phyloP scores from a whole-genome alignment of 2,888 invertebrate species.

The Drosophila colorata region DNA sequence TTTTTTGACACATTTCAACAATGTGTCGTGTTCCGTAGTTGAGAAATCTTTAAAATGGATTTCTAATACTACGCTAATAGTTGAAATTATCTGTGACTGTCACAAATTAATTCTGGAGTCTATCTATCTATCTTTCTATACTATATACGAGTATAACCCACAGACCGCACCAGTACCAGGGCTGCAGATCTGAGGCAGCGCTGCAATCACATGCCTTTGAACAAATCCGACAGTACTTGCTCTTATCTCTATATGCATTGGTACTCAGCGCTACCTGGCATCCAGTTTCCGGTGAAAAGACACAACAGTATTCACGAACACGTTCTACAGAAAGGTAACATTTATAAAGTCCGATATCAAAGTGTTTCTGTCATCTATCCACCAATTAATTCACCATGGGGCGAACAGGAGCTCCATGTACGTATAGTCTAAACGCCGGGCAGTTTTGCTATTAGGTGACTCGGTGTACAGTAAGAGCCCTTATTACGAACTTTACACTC shows the following conservation, averaged over 20 bases:
- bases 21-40: background rate
- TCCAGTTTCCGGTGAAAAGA: background rate
- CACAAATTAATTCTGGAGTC: too few species aligned
- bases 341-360: background rate
- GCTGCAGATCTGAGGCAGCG: background rate
- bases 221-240: background rate
- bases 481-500: background rate
- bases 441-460: background rate
- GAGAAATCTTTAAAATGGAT: background rate
- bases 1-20: slow-evolving; percentile 16
- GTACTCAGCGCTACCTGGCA: background rate
- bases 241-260: accelerated
- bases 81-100: too few species aligned
- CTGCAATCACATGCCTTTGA: background rate
- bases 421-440: background rate
- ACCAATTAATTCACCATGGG: background rate
- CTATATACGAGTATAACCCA: too few species aligned
- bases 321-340: background rate
- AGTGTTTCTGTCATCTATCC: background rate
- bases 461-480: background rate
- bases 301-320: background rate
- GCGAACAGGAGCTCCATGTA: background rate
- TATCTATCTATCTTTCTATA: too few species aligned
- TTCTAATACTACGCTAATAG: background rate
- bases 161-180: background rate